Percentiles rank a stretch among this genome's conserved stretches.
phyloP scores from a whole-genome alignment of 1,140 invertebrate genomes.

The Polypedilum vanderplanki region DNA sequence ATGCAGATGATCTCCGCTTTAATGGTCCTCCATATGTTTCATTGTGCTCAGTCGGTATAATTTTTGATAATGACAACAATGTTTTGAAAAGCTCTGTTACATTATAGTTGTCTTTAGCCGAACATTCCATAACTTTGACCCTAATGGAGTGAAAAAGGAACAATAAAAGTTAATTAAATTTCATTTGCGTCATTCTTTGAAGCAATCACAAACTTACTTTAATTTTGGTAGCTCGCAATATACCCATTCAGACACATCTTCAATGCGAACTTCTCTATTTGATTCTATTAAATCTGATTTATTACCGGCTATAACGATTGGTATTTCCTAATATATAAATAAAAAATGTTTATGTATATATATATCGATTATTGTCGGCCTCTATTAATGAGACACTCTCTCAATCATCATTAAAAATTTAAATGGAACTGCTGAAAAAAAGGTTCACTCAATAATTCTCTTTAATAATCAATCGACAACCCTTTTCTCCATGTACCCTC shows the following conservation, averaged over 20 bases:
- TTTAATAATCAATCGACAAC: too few relatives aligned
- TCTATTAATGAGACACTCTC: too few relatives aligned
- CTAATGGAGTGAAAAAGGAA: constrained; percentile 42
- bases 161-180: too few relatives aligned
- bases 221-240: constrained; percentile 66
- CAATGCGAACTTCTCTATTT: constrained; percentile 59
- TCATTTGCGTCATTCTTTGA: not conserved
- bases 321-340: constrained; percentile 56
- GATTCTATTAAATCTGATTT: constrained; percentile 65
- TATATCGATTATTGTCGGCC: too few relatives aligned
- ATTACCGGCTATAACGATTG: constrained; percentile 79
- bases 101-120: constrained; percentile 70
- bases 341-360: too few relatives aligned
- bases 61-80: constrained; percentile 61
- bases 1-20: constrained; percentile 66
- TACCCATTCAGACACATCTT: constrained; percentile 74
- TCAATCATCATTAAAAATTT: too few relatives aligned
- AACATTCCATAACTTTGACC: constrained; percentile 71
- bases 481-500: too few relatives aligned
- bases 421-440: too few relatives aligned
- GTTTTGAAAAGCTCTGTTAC: constrained; percentile 68
- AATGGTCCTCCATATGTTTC: constrained; percentile 53
- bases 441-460: too few relatives aligned
- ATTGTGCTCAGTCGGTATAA: constrained; percentile 49
- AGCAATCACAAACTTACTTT: constrained; percentile 45